Percentiles rank a stretch among this genome's conserved stretches.
phyloP scores from a whole-genome alignment of 2,888 invertebrate genomes.

The Drosophila gaucha region DNA sequence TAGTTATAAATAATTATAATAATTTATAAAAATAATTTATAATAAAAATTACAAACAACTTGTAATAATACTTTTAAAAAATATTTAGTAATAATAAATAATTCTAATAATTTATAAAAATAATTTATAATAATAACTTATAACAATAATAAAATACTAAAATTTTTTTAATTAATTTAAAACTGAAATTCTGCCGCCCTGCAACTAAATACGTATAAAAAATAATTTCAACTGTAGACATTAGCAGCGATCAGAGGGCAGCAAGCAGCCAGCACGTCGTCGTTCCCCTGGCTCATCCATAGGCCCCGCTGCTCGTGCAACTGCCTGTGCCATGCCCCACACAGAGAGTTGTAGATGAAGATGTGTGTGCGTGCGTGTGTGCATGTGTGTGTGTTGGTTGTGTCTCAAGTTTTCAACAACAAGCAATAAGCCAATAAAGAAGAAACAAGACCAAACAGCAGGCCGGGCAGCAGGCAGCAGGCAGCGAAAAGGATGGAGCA shows the following conservation, averaged over 20 bases:
- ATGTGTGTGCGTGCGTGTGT: conserved; percentile 46
- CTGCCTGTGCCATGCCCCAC: conserved; percentile 55
- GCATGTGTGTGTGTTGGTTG: conserved; percentile 30
- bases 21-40: too few relatives aligned
- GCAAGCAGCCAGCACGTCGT: conserved; percentile 40
- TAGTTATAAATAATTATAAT: too few relatives aligned
- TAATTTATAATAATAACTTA: too few relatives aligned
- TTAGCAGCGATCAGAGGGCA: conserved; percentile 23
- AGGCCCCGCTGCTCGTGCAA: conserved; percentile 5
- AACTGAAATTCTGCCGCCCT: neutral
- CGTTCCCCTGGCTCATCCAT: neutral
- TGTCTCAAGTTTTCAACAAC: conserved; percentile 78
- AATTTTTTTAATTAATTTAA: neutral
- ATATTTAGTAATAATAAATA: too few relatives aligned
- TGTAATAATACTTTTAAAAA: too few relatives aligned
- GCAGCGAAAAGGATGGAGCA: conserved; percentile 29
- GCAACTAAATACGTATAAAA: neutral
- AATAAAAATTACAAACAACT: too few relatives aligned
- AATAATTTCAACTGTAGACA: conserved; percentile 49
- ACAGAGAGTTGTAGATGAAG: conserved; percentile 51
- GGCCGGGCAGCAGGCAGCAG: conserved; percentile 25
- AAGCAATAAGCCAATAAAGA: conserved; percentile 75
- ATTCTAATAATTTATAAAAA: too few relatives aligned
- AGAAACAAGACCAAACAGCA: conserved; percentile 60
- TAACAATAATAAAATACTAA: neutral